Evolutionary conservation across 2,888 invertebrate genomes (phyloP).

Genomic region (Drosophila setosimentum): DNA sequence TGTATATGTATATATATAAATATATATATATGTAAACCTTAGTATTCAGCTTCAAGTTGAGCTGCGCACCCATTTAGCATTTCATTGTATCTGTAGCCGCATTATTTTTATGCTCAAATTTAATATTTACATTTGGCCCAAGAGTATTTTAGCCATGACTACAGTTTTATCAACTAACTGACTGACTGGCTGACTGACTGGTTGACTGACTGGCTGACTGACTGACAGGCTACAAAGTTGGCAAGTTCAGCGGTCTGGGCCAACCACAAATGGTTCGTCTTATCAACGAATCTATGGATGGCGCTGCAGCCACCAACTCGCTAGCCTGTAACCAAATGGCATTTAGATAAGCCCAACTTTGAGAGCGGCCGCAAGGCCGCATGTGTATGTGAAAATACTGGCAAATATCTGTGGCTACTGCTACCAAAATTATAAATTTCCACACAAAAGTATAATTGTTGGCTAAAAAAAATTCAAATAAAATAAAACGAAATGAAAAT

Average conservation of each 20-base stretch:
- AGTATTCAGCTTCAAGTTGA: conserved; percentile 19
- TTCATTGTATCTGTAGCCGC: conserved; percentile 37
- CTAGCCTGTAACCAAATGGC: conserved; percentile 60
- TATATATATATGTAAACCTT: not conserved
- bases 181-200: conserved; percentile 5
- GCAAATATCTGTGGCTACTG: conserved; percentile 56
- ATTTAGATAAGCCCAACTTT: conserved; percentile 70
- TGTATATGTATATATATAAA: not conserved
- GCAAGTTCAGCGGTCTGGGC: conserved; percentile 13
- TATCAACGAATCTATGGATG: conserved; percentile 27
- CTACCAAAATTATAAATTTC: conserved; percentile 31
- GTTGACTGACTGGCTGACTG: conserved; percentile 12
- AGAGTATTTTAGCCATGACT: conserved; percentile 62
- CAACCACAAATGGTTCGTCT: conserved; percentile 40
- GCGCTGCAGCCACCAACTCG: conserved; percentile 29
- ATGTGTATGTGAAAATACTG: conserved; percentile 23
- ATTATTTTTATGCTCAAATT: conserved; percentile 69
- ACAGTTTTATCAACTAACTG: conserved; percentile 48
- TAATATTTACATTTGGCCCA: conserved; percentile 75
- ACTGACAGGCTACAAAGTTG: not conserved
- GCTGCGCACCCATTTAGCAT: conserved; percentile 36
- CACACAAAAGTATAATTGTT: conserved; percentile 41
- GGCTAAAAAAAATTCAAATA: not conserved
- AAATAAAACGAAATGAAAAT: not conserved
- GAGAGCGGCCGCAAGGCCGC: conserved; percentile 30